Evolutionary conservation across 2,113 vertebrate genomes (phyloP).

Genomic region (Erythrocercus mccallii): DNA sequence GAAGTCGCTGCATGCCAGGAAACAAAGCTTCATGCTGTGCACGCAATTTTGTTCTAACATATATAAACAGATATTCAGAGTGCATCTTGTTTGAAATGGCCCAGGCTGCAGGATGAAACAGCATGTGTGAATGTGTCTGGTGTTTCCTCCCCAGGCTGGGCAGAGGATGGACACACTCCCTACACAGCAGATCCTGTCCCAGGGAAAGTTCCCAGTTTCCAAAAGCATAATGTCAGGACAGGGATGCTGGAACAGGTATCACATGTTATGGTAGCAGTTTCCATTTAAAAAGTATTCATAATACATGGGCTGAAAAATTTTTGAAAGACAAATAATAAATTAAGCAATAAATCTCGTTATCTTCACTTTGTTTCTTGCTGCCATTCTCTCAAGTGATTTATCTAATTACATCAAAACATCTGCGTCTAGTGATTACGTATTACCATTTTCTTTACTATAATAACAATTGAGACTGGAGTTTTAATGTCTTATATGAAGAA

Average conservation of each 20-base stretch:
- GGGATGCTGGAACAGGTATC: not conserved
- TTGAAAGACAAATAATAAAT: not conserved
- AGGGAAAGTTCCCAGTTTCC: not conserved
- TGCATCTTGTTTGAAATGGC: not conserved
- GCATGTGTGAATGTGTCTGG: rapidly evolving
- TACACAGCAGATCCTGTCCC: not conserved
- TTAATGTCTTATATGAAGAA: not conserved
- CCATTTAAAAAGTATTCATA: not conserved
- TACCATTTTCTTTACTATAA: not conserved
- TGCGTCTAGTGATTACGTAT: not conserved
- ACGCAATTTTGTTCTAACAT: not conserved
- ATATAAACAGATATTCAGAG: not conserved
- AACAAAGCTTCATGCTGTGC: not conserved
- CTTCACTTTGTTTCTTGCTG: not conserved
- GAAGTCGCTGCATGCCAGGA: not conserved
- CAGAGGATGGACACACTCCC: not conserved
- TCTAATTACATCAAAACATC: not conserved
- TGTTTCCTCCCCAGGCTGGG: not conserved
- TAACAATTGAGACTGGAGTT: not conserved
- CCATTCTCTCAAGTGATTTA: not conserved
- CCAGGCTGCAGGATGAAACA: not conserved
- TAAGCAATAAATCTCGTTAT: not conserved
- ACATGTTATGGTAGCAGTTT: not conserved
- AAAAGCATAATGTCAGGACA: not conserved
- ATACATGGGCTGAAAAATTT: not conserved